phyloP scores from a whole-genome alignment of 2,113 vertebrate genomes.

The Tympanuchus pallidicinctus region DNA sequence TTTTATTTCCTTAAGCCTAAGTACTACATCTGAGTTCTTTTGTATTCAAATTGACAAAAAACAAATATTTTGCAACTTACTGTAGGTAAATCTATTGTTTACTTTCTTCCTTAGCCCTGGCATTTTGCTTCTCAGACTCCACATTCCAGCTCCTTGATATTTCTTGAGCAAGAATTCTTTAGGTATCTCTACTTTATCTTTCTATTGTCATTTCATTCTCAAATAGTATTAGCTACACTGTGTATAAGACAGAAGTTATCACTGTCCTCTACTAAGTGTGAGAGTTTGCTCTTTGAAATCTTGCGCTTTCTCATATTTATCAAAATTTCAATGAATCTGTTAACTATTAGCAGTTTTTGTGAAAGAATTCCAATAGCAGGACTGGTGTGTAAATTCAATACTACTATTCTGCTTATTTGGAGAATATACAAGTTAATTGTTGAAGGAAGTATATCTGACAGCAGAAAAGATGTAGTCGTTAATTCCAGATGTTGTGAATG shows the following conservation, averaged over 20 bases:
- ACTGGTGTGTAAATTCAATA: neutral
- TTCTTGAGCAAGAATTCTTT: slow-evolving; percentile 18
- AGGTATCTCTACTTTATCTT: neutral
- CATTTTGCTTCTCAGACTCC: slow-evolving; percentile 15
- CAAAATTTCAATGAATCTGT: neutral
- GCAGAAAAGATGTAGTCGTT: neutral
- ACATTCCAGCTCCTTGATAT: slow-evolving; percentile 3
- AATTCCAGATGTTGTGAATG: neutral
- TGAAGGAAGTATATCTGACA: neutral
- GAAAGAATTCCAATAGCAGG: slow-evolving; percentile 36
- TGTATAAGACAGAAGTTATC: slow-evolving; percentile 36
- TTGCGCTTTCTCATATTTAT: neutral
- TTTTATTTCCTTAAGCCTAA: slow-evolving; percentile 41
- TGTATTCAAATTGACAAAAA: slow-evolving; percentile 49
- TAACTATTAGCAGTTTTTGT: slow-evolving; percentile 1
- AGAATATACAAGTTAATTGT: neutral
- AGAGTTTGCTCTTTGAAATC: slow-evolving; percentile 20
- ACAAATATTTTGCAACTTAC: slow-evolving; percentile 56
- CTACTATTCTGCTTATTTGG: slow-evolving; percentile 25
- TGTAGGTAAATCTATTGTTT: slow-evolving; percentile 27
- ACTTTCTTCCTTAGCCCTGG: neutral
- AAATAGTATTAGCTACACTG: slow-evolving; percentile 7
- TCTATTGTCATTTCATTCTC: slow-evolving; percentile 38
- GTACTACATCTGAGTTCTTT: slow-evolving; percentile 50
- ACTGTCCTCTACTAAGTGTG: slow-evolving; percentile 14